Conservation (phyloP, 2,888 invertebrate genomes). For the Alloplasta piceator region DNA sequence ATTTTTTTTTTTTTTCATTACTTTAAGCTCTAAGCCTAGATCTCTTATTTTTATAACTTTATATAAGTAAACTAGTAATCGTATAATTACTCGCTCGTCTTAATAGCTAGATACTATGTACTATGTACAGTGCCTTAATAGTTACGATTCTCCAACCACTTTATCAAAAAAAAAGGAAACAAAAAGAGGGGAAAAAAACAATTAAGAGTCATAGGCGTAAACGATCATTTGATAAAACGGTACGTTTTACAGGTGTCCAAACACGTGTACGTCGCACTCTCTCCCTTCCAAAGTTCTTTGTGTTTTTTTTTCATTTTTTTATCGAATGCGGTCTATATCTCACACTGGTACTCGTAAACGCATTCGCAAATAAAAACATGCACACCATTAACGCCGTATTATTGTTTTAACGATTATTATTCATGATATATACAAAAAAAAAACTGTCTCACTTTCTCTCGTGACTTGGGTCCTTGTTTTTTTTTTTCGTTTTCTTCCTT, state of each 20-base stretch:
- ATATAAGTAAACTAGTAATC: constrained; percentile 78
- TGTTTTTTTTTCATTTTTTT: constrained; percentile 49
- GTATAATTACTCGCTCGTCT: constrained; percentile 81
- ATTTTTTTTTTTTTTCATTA: constrained; percentile 56
- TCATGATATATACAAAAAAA: constrained; percentile 79
- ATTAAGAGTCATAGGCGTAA: constrained; percentile 63
- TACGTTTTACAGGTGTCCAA: constrained; percentile 47
- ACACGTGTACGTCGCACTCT: constrained; percentile 62
- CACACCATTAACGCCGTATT: constrained; percentile 79
- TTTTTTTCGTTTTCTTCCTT: constrained; percentile 18
- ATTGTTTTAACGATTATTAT: constrained; percentile 77
- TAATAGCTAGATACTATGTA: constrained; percentile 82
- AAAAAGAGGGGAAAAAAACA: constrained; percentile 60
- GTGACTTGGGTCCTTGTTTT: constrained; percentile 19
- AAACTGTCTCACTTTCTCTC: constrained; percentile 56
- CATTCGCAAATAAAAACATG: constrained; percentile 82
- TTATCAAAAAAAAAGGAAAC: constrained; percentile 74
- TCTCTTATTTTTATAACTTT: constrained; percentile 61
- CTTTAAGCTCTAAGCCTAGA: constrained; percentile 63
- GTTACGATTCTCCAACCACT: constrained; percentile 74
- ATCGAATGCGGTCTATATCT: constrained; percentile 64
- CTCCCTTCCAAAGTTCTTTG: constrained; percentile 58
- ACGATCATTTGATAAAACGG: constrained; percentile 54
- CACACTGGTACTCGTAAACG: constrained; percentile 76
- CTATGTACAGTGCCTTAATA: constrained; percentile 82